Base-by-base conservation (phyloP, 2,888 invertebrate species). In the Papilio demoleus region DNA sequence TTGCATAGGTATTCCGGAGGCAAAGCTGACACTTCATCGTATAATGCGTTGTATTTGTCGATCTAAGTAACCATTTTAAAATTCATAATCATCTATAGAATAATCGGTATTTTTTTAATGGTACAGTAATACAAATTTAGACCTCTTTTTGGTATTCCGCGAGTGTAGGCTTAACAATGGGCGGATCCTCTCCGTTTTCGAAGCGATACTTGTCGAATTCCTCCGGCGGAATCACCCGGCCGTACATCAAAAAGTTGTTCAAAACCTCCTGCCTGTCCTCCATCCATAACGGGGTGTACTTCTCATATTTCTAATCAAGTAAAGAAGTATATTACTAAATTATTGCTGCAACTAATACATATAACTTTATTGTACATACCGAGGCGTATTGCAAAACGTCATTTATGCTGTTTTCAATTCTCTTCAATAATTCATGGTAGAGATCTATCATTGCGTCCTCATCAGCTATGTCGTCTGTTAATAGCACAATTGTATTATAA, bases 1-100 rank as follows among this genome's bases (percentile, higher is more conserved):
- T 95, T 95, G 79, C 98, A 95, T 17, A 97, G 90, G 70, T 94
- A 94, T 27, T 93, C 94, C 0, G 93, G 88, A 11, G 95, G 95
- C 70, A 98, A 93, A 14, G 93, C 87, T 12, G 95, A 93, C 3
- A 97, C 95, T 84, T 97, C 95, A 24, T 95, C 94, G 77, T 97
- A 96, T 70, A 98, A 83, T n/a, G 93, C 90, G 80, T 97, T 96
- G 81, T 96, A 98, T 70, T 94, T 95, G 78, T 98, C 96, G 76
- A 99, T 96, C 95, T 96, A 79, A 42, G 11, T 0, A 0, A 45
- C 9, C 19, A 9, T 11, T 47, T 22, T 22, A 0, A 12, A 22
- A 47, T 47, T 0, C 4, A 3, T 12, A 8, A 1, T 6, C 17
- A 17, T 19, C 2, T 38, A 9, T 14, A n/a, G 38, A 14, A 14